Base-by-base conservation (phyloP, 2,113 vertebrate genomes). In the Pangasianodon gigas region DNA sequence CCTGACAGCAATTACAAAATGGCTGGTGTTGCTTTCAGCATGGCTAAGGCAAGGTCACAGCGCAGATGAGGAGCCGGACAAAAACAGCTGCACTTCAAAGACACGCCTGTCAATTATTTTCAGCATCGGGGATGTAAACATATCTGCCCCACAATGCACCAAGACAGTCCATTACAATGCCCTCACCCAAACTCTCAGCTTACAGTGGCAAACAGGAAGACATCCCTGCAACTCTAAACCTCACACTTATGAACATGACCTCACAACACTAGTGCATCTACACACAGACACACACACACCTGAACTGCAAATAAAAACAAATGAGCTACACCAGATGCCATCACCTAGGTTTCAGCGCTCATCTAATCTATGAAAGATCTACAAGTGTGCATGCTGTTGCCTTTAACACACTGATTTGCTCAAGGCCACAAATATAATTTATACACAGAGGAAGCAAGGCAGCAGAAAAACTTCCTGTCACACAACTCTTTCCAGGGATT, bases 31-130 rank as follows among this genome's bases (percentile, higher is more conserved):
- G 92, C 93, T 95, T 96, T 96, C 95, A 95, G 89, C 94, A 89
- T 89, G 92, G 94, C 92, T 92, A 92, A 94, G 94, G 92, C 96
- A 96, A 96, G 96, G 95, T 96, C 95, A 95, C 91, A 88, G 88
- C 93, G 91, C 93, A 93, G 95, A 91, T 91, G 93, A 87, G 92
- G 94, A 92, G 91, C 92, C 89, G 94, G 94, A 96, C 94, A 95
- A 96, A 95, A 92, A 94, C 95, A 96, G 95, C 95, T 95, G 95
- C 92, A 95, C 93, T 92, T 94, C 75, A 91, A 92, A 94, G 95
- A 94, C 95, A 96, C 93, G 94, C 93, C 95, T 94, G 94, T 93
- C 93, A 94, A 95, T 94, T 95, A 96, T 95, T 95, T 95, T 95
- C 94, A 87, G 89, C 67, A 51, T 88, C 67, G 93, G 94, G 81